Conservation (phyloP, 2,888 invertebrate genomes). For the Eupithecia subumbrata region DNA sequence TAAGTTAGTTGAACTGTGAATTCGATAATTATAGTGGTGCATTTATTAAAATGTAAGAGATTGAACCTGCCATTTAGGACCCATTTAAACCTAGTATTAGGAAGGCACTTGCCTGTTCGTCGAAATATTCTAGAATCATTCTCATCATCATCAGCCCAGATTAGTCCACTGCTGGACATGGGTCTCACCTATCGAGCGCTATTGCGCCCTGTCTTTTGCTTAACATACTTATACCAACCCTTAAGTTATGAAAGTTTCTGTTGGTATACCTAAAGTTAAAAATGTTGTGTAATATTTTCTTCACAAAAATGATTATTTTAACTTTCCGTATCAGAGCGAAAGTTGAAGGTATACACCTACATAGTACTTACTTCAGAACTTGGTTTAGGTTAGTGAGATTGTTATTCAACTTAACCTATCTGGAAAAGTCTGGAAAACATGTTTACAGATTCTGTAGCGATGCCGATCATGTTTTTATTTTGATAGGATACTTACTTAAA, state of each 20-base stretch:
- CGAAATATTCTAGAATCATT: background rate
- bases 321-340: background rate
- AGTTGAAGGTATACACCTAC: background rate
- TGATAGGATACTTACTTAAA: background rate
- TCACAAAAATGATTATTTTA: background rate
- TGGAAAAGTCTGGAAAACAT: constrained; percentile 21
- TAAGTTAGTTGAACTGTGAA: constrained; percentile 49
- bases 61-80: constrained; percentile 1
- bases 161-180: background rate
- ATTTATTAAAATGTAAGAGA: constrained; percentile 24
- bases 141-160: background rate
- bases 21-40: constrained; percentile 47
- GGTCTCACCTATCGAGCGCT: background rate
- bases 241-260: background rate
- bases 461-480: background rate
- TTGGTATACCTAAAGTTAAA: background rate
- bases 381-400: constrained; percentile 9
- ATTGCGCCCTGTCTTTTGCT: background rate
- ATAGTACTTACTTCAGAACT: background rate
- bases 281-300: background rate
- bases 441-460: constrained; percentile 20
- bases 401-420: constrained; percentile 4
- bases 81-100: background rate
- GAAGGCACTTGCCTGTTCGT: background rate
- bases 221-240: background rate